Percentiles rank a stretch among this genome's conserved stretches.
Evolutionary conservation across 2,888 invertebrate genomes (phyloP).

Genomic region (Apomyelois bistriatella): DNA sequence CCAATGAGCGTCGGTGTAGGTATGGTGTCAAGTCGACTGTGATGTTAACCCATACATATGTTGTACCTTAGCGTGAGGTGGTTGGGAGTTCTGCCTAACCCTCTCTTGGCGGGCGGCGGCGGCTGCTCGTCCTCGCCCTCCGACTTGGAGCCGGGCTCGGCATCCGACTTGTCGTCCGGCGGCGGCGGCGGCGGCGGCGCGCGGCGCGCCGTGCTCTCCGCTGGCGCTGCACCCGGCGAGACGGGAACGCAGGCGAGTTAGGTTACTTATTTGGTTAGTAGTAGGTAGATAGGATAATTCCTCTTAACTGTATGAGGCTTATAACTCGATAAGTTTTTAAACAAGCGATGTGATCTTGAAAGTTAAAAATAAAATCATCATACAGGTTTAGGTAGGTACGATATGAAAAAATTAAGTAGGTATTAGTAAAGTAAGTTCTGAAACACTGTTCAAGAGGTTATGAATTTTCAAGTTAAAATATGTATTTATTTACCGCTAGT

Average conservation of each 20-base stretch:
- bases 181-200: constrained; percentile 48
- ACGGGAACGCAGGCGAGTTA: background rate
- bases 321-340: no score
- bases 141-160: constrained; percentile 86
- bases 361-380: no score
- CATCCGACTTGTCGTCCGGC: constrained; percentile 72
- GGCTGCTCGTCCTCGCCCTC: constrained; percentile 92
- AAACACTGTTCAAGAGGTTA: background rate
- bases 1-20: constrained; percentile 34
- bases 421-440: background rate
- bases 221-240: constrained; percentile 30
- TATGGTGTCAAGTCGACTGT: constrained; percentile 22
- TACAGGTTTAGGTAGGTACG: no score
- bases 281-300: no score
- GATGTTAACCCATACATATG: constrained; percentile 58
- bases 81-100: constrained; percentile 94
- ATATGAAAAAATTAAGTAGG: background rate
- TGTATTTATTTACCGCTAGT: constrained; percentile 81
- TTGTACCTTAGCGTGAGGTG: constrained; percentile 91
- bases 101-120: constrained; percentile 81
- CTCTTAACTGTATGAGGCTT: no score
- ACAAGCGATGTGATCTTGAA: no score
- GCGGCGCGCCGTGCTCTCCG: constrained; percentile 38
- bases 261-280: background rate
- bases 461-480: no score